Conservation (phyloP, 2,113 vertebrate genomes). For the Megaceryle maxima region DNA sequence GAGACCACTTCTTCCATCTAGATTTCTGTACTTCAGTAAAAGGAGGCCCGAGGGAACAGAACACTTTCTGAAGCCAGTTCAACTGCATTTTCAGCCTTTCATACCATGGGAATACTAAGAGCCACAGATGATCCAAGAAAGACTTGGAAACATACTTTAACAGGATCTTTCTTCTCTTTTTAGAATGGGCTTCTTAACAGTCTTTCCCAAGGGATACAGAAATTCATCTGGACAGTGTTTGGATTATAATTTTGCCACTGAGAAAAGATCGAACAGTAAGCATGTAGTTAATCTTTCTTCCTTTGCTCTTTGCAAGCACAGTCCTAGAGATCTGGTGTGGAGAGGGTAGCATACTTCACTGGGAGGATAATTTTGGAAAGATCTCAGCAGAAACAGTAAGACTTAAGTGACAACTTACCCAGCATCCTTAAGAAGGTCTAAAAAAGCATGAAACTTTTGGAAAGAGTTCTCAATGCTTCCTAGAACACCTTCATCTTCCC, state of each 20-base stretch:
- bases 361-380: background rate
- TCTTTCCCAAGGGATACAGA: background rate
- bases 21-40: background rate
- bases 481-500: slow-evolving; percentile 90
- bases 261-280: background rate
- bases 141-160: background rate
- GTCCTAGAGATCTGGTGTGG: background rate
- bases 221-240: background rate
- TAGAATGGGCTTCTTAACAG: background rate
- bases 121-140: background rate
- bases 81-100: background rate
- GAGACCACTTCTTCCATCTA: background rate
- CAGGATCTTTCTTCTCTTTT: background rate
- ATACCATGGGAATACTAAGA: background rate
- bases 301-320: background rate
- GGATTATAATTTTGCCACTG: background rate
- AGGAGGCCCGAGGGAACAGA: background rate
- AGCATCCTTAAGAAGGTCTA: slow-evolving; percentile 95
- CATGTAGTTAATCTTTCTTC: background rate
- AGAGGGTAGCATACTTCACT: background rate
- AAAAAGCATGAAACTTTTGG: slow-evolving; percentile 93
- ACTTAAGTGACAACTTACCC: slow-evolving; percentile 77
- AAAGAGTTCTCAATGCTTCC: slow-evolving; percentile 93
- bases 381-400: background rate
- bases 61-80: background rate